A percentile compares a stretch with the other conserved stretches of the same genome.
phyloP scores from a whole-genome alignment of 2,888 invertebrate species.

The Cephus pygmeus region DNA sequence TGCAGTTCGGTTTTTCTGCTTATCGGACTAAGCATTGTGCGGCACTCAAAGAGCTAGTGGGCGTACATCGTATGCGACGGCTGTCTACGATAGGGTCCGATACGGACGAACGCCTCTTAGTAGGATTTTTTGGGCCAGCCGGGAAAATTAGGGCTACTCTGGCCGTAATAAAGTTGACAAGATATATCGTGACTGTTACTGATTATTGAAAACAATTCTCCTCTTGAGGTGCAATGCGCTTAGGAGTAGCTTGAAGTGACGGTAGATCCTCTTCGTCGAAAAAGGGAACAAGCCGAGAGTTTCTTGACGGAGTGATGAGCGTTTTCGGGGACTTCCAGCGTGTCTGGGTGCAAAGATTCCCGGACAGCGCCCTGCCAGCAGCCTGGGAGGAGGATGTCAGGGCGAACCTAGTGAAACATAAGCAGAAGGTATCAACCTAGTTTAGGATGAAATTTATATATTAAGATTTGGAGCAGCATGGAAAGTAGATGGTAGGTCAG shows the following conservation, averaged over 20 bases:
- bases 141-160: not conserved
- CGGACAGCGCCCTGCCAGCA: constrained; percentile 88
- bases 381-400: constrained; percentile 95
- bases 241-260: not conserved
- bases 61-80: not conserved
- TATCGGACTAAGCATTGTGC: not conserved
- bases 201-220: not conserved
- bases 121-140: not conserved
- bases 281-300: not conserved
- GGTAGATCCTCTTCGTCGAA: not conserved
- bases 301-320: constrained; percentile 70
- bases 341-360: constrained; percentile 92
- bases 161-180: not conserved
- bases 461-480: too few relatives aligned
- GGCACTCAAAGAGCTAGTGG: not conserved
- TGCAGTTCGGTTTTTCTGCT: not conserved
- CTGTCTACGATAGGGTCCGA: not conserved
- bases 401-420: constrained; percentile 89
- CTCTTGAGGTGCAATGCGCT: not conserved
- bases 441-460: too few relatives aligned
- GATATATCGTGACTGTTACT: not conserved
- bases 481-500: not conserved
- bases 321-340: constrained; percentile 92
- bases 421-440: constrained; percentile 74
- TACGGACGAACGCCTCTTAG: not conserved